Percentiles rank a stretch among this genome's conserved stretches.
Conservation (phyloP, 2,888 invertebrate genomes). For the Cryptocephalus moraei region DNA sequence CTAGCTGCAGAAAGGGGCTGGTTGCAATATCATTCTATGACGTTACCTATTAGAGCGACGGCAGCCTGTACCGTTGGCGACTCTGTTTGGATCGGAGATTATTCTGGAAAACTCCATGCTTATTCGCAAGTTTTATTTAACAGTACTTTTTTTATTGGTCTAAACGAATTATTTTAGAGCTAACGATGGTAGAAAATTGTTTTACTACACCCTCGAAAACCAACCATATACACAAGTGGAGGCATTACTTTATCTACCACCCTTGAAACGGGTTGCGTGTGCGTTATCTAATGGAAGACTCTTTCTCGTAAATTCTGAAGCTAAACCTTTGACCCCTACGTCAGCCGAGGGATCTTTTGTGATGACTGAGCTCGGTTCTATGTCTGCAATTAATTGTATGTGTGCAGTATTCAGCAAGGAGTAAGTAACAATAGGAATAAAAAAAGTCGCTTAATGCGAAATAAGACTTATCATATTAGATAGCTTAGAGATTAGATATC, state of each 20-base stretch:
- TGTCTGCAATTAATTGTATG: conserved; percentile 57
- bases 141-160: no score
- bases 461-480: no score
- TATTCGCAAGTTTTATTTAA: conserved; percentile 48
- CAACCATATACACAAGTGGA: conserved; percentile 57
- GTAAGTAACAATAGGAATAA: neutral
- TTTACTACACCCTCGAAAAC: conserved; percentile 58
- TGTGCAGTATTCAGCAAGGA: conserved; percentile 45
- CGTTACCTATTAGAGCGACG: conserved; percentile 50
- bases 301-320: conserved; percentile 58
- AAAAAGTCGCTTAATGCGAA: no score
- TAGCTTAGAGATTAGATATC: no score
- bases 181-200: conserved; percentile 46
- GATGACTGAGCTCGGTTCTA: conserved; percentile 64
- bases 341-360: conserved; percentile 68
- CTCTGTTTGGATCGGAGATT: conserved; percentile 85
- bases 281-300: conserved; percentile 69
- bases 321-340: conserved; percentile 47
- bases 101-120: conserved; percentile 72
- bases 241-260: conserved; percentile 55
- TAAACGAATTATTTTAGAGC: conserved; percentile 32
- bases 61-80: conserved; percentile 67
- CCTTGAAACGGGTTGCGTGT: conserved; percentile 66
- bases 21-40: conserved; percentile 50
- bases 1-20: conserved; percentile 43